Evolutionary conservation across 2,113 vertebrate species (phyloP), one percentile per base, ranked within the genome.

Genomic region (Upupa epops): DNA sequence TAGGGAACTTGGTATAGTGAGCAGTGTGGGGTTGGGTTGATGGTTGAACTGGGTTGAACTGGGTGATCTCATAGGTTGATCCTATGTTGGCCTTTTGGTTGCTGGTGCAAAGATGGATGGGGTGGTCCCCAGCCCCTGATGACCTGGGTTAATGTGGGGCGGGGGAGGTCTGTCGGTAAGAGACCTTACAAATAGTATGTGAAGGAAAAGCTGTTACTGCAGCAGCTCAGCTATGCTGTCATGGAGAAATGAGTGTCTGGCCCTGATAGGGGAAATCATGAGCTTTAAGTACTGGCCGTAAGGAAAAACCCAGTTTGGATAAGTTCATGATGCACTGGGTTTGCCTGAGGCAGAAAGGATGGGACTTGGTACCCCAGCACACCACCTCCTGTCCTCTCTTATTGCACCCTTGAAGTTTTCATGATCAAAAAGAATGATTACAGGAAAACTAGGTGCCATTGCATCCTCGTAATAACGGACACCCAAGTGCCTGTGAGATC

Each of bases 281-380:
- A 71, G 32, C 32, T 80, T 75, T 68, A 59, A 32, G 65, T 26
- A 19, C 60, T 1, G 4, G 6, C 24, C 49, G 13, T 54, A 29
- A 29, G 15, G 37, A 54, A 61, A 61, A 77, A 22, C 19, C 48
- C 19, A 11, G 24, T 9, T 13, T 17, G 65, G 42, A 46, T 25
- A 7, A 2, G 0, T 56, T 55, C 16, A 32, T 74, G 40, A 20
- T 0, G 1, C 0, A 8, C 0, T 40, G 26, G 15, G 17, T 60
- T 87, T 78, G 29, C n/a, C 29, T 1, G 3, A 6, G 13, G 36
- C 5, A 71, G 17, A 21, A 34, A 65, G 21, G 48, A 26, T 2
- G 29, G 31, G 16, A 15, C 59, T 54, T 4, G 1, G n/a, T 13
- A 7, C 15, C 65, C 24, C 64, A 42, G 5, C n/a, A 52, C 25